Percentiles rank a stretch among this genome's conserved stretches.
Conservation (phyloP, 2,113 vertebrate species). For the Rostratula benghalensis region DNA sequence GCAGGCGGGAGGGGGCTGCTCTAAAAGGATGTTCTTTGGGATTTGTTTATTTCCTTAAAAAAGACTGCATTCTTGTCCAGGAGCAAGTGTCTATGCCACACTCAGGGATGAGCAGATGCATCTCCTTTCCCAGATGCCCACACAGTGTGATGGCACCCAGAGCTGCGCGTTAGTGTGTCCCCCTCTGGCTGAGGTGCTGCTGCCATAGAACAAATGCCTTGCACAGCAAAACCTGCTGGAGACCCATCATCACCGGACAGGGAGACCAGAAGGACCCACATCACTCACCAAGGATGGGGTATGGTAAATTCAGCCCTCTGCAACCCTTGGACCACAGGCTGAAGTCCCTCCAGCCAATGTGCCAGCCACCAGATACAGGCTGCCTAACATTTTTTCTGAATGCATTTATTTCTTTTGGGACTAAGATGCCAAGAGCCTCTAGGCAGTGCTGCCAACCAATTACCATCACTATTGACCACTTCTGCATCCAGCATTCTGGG, state of each 20-base stretch:
- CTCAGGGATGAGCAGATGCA: not conserved
- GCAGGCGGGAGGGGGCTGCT: not conserved
- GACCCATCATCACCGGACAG: fast-evolving
- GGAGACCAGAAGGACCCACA: not conserved
- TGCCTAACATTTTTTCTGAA: not conserved
- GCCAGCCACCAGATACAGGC: not conserved
- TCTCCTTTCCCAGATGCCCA: not conserved
- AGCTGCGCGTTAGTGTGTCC: no score
- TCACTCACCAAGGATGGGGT: not conserved
- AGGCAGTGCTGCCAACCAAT: not conserved
- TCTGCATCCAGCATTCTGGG: not conserved
- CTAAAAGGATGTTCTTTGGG: not conserved
- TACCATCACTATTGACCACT: not conserved
- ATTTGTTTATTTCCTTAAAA: not conserved
- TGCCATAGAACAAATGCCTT: not conserved
- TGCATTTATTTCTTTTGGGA: not conserved
- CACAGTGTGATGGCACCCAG: not conserved
- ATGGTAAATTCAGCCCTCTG: not conserved
- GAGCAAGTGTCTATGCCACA: fast-evolving
- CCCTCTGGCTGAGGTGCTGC: not conserved
- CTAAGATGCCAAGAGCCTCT: not conserved
- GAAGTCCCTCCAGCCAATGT: not conserved
- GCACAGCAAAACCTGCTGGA: not conserved
- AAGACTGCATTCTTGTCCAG: not conserved
- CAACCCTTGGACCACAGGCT: not conserved